Percentiles rank a stretch among this genome's conserved stretches.
Conservation (phyloP, 1,140 invertebrate genomes). For the Halesus radiatus region DNA sequence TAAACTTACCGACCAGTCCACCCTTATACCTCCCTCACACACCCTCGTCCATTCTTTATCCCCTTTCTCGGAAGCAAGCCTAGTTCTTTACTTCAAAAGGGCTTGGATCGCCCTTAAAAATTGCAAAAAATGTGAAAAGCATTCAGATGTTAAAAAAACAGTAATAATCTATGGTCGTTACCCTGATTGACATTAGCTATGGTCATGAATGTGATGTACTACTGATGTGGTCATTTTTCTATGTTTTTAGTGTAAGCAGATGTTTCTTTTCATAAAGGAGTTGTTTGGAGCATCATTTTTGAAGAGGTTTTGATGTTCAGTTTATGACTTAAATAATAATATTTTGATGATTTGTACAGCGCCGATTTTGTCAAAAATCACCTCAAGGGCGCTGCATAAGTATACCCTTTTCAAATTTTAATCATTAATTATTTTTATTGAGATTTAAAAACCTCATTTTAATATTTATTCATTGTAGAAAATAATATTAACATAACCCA, state of each 20-base stretch:
- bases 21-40: not conserved
- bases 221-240: not conserved
- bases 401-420: too few relatives aligned
- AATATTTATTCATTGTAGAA: too few relatives aligned
- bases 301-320: not conserved
- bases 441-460: too few relatives aligned
- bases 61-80: not conserved
- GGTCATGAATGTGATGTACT: not conserved
- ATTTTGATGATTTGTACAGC: too few relatives aligned
- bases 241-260: not conserved
- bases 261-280: not conserved
- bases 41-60: not conserved
- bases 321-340: too few relatives aligned
- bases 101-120: not conserved
- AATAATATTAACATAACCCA: too few relatives aligned
- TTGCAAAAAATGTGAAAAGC: not conserved
- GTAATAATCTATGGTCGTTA: constrained; percentile 20
- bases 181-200: not conserved
- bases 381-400: too few relatives aligned
- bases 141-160: not conserved
- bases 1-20: not conserved
- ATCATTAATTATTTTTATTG: too few relatives aligned
- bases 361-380: too few relatives aligned
- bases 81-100: not conserved
- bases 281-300: not conserved